Evolutionary conservation across 2,797 vertebrate genomes (phyloP).

Genomic region (Parambassis ranga): DNA sequence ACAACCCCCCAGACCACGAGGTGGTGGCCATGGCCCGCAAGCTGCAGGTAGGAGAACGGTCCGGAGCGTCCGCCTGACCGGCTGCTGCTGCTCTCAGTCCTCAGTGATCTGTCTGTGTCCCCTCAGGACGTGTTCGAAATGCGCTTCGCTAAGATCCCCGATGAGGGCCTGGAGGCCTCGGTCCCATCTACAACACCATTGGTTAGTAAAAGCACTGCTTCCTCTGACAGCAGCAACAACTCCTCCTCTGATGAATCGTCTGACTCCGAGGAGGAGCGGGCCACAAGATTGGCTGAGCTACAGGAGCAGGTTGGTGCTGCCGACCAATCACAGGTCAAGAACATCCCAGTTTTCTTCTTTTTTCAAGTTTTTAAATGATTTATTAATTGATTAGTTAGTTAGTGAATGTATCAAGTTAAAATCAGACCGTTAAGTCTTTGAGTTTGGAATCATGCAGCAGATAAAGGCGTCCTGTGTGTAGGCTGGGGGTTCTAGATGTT

Average conservation of each 20-base stretch:
- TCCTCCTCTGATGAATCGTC: slow-evolving; percentile 94
- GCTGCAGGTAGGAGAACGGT: slow-evolving; percentile 64
- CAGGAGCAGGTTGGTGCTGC: slow-evolving; percentile 94
- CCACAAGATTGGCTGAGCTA: slow-evolving; percentile 92
- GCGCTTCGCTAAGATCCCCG: slow-evolving; percentile 97
- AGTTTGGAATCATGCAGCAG: background rate
- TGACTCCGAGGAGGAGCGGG: slow-evolving; percentile 95
- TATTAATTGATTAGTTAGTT: too few relatives aligned
- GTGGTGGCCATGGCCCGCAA: slow-evolving; percentile 90
- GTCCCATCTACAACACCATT: slow-evolving; percentile 81
- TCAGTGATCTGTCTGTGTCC: background rate
- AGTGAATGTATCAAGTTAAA: too few relatives aligned
- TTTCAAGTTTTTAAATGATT: slow-evolving; percentile 24
- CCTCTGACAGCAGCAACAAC: slow-evolving; percentile 94
- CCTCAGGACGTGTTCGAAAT: slow-evolving; percentile 95
- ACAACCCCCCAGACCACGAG: slow-evolving; percentile 96
- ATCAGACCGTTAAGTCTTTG: too few relatives aligned
- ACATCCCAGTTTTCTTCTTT: slow-evolving; percentile 62
- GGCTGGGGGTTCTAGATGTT: slow-evolving; percentile 1
- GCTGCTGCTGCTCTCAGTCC: background rate
- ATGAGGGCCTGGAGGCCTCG: slow-evolving; percentile 87
- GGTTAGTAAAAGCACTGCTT: slow-evolving; percentile 92
- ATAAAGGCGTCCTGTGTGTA: slow-evolving; percentile 10
- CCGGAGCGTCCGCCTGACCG: background rate
- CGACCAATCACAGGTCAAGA: slow-evolving; percentile 73